Conservation (phyloP, 2,888 invertebrate genomes). For the Parnassius smintheus region DNA sequence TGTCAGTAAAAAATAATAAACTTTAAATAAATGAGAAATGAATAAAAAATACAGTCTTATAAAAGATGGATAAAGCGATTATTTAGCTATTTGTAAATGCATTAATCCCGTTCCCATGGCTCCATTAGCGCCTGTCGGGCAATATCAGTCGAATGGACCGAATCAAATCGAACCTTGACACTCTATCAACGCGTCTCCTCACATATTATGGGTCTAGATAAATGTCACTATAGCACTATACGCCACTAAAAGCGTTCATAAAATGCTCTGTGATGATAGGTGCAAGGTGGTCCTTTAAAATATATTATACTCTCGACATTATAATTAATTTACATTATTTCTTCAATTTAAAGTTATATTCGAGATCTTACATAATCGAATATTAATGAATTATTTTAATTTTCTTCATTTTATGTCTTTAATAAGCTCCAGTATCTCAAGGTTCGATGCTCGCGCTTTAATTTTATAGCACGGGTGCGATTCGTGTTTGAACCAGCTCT, state of each 20-base stretch:
- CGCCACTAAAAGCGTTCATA: slow-evolving; percentile 48
- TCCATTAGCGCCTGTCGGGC: slow-evolving; percentile 72
- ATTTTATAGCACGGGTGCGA: too few relatives aligned
- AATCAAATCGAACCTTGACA: slow-evolving; percentile 57
- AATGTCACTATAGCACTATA: slow-evolving; percentile 52
- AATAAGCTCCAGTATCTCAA: too few relatives aligned
- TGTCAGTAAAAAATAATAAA: too few relatives aligned
- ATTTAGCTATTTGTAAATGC: slow-evolving; percentile 27
- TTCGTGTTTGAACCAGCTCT: too few relatives aligned
- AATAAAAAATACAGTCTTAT: too few relatives aligned
- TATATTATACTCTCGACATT: not conserved
- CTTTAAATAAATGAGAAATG: too few relatives aligned
- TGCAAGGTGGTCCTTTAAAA: slow-evolving; percentile 18
- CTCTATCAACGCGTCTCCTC: slow-evolving; percentile 50
- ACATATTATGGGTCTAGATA: slow-evolving; percentile 56
- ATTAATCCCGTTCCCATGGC: slow-evolving; percentile 47
- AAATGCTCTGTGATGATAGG: slow-evolving; percentile 10
- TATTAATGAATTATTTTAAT: too few relatives aligned
- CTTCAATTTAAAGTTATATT: too few relatives aligned
- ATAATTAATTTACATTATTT: slow-evolving; percentile 2
- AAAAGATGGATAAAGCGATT: too few relatives aligned
- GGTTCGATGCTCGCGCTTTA: too few relatives aligned
- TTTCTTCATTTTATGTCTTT: too few relatives aligned
- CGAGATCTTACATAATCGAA: too few relatives aligned
- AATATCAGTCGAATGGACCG: slow-evolving; percentile 49